Evolutionary conservation across 2,888 invertebrate genomes (phyloP).

Genomic region (Chymomyza amoena): DNA sequence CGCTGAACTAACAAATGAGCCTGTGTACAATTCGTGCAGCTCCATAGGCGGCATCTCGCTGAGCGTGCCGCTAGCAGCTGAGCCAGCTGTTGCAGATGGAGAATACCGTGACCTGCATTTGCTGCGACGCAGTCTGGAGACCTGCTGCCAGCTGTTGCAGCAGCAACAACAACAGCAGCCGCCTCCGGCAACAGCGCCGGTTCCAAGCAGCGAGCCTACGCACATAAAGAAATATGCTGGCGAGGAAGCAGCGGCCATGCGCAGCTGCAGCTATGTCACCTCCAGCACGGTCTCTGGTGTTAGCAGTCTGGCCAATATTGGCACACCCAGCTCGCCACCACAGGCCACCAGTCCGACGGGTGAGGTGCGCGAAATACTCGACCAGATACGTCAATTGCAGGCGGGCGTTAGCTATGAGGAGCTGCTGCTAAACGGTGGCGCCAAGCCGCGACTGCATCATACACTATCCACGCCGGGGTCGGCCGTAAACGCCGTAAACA

Average conservation of each 20-base stretch:
- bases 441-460: slow-evolving; percentile 66
- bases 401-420: slow-evolving; percentile 79
- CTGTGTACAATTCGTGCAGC: slow-evolving; percentile 70
- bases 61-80: slow-evolving; percentile 55
- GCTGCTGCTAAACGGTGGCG: slow-evolving; percentile 45
- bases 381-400: slow-evolving; percentile 84
- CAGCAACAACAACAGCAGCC: slow-evolving; percentile 62
- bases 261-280: slow-evolving; percentile 77
- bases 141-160: slow-evolving; percentile 75
- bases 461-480: slow-evolving; percentile 61
- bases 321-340: slow-evolving; percentile 87
- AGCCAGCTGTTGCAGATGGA: slow-evolving; percentile 41
- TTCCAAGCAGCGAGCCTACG: slow-evolving; percentile 80
- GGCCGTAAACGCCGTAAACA: neutral
- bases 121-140: slow-evolving; percentile 74
- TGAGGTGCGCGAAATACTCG: slow-evolving; percentile 86
- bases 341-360: slow-evolving; percentile 89
- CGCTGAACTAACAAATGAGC: slow-evolving; percentile 26
- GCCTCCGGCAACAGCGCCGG: slow-evolving; percentile 39
- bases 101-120: slow-evolving; percentile 69
- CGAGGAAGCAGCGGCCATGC: slow-evolving; percentile 25
- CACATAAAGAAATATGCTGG: slow-evolving; percentile 56
- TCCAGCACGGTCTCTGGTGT: slow-evolving; percentile 83
- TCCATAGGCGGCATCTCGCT: slow-evolving; percentile 73
- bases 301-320: slow-evolving; percentile 84